These are phyloP conservation scores for Zaprionus taronus DNA, from an alignment of 1,140 invertebrate genomes.

Conservation along the genomic window DNA sequence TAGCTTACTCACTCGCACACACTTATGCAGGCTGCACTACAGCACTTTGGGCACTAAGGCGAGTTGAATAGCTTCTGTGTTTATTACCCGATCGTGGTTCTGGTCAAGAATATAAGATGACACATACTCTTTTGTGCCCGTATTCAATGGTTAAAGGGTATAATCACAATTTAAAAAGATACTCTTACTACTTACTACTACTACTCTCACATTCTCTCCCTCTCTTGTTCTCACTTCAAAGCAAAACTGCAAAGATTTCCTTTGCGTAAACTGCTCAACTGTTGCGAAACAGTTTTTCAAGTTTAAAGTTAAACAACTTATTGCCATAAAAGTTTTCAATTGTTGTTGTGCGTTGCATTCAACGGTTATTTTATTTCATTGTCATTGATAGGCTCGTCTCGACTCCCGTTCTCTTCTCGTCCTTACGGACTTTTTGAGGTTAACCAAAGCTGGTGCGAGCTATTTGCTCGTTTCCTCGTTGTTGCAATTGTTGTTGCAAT, in stretches of 20 bases:
- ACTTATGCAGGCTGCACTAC: too few species aligned
- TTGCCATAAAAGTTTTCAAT: slow-evolving; percentile 45
- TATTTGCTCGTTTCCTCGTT: slow-evolving; percentile 24
- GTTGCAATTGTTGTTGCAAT: not conserved
- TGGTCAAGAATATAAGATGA: too few species aligned
- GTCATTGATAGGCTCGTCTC: slow-evolving; percentile 37
- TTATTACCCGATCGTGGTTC: too few species aligned
- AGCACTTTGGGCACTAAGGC: too few species aligned
- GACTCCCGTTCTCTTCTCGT: not conserved
- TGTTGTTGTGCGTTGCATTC: slow-evolving; percentile 38
- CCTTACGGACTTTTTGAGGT: slow-evolving; percentile 33
- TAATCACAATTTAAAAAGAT: too few species aligned
- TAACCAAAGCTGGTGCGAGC: slow-evolving; percentile 38
- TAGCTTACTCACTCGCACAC: too few species aligned
- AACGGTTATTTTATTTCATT: slow-evolving; percentile 38
- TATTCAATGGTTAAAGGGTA: too few species aligned
- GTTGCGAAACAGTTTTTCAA: slow-evolving; percentile 27
- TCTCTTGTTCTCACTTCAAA: not conserved
- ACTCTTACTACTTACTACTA: too few species aligned
- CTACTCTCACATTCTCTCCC: too few species aligned
- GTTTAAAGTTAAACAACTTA: slow-evolving; percentile 41
- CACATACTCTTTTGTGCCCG: too few species aligned
- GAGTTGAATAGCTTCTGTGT: too few species aligned
- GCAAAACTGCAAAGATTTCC: not conserved
- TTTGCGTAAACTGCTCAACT: not conserved